Percentiles rank a stretch among this genome's conserved stretches.
phyloP scores from a whole-genome alignment of 1,140 invertebrate species.

The Drosophila serrata region DNA sequence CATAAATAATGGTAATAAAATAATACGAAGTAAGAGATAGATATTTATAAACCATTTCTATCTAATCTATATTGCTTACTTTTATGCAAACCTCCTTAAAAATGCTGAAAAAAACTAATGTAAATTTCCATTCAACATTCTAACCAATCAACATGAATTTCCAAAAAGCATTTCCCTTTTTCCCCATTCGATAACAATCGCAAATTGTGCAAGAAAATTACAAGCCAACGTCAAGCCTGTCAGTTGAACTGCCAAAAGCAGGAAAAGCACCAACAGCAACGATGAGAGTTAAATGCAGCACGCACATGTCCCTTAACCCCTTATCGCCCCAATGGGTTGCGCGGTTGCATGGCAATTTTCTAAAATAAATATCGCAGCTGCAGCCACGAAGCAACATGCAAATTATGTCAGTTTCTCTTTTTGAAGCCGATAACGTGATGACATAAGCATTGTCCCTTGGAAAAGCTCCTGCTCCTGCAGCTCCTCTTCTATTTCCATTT shows the following conservation, averaged over 20 bases:
- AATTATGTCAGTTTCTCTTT: slow-evolving; percentile 70
- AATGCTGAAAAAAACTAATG: too few species aligned
- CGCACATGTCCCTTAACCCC: slow-evolving; percentile 52
- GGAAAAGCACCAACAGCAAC: slow-evolving; percentile 1
- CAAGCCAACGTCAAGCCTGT: slow-evolving; percentile 47
- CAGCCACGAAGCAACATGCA: slow-evolving; percentile 61
- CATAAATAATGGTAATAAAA: background rate
- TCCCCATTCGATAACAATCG: slow-evolving; percentile 37
- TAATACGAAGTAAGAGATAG: too few species aligned
- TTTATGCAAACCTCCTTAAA: too few species aligned
- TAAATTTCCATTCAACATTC: slow-evolving; percentile 2
- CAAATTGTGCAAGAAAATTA: slow-evolving; percentile 54
- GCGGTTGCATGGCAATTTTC: slow-evolving; percentile 63
- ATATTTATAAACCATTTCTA: background rate
- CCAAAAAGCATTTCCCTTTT: slow-evolving; percentile 28
- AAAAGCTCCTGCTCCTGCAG: slow-evolving; percentile 7
- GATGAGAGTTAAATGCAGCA: slow-evolving; percentile 46
- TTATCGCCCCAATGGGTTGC: slow-evolving; percentile 1
- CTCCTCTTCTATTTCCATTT: background rate
- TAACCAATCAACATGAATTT: slow-evolving; percentile 40
- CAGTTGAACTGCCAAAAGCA: slow-evolving; percentile 32
- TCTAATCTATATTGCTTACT: background rate
- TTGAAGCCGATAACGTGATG: slow-evolving; percentile 68
- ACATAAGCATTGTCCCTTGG: slow-evolving; percentile 69
- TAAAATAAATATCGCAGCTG: slow-evolving; percentile 73